phyloP scores from a whole-genome alignment of 2,797 vertebrate species.

The Lophotriccus pileatus region DNA sequence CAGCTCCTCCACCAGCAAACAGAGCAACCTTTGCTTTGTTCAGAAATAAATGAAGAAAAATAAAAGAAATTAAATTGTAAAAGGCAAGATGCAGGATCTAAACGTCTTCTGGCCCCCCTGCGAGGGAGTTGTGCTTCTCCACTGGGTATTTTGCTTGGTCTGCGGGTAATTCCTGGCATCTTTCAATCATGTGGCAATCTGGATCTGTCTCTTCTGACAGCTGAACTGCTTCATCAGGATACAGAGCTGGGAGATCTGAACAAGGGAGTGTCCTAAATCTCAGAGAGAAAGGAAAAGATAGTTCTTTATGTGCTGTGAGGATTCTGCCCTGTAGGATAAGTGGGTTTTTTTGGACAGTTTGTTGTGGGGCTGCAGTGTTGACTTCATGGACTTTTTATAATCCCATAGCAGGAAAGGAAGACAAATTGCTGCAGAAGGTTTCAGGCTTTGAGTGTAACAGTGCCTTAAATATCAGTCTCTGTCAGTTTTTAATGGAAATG shows the following conservation, averaged over 20 bases:
- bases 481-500: neutral
- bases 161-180: neutral
- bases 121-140: neutral
- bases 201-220: neutral
- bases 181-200: rapidly evolving
- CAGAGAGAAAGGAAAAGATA: neutral
- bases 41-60: neutral
- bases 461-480: neutral
- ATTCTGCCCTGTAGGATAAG: neutral
- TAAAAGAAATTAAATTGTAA: neutral
- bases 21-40: neutral
- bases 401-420: neutral
- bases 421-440: neutral
- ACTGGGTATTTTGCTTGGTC: neutral
- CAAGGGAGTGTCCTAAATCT: neutral
- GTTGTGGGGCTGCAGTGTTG: neutral
- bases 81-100: neutral
- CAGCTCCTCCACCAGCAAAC: neutral
- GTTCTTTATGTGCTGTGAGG: neutral
- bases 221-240: neutral
- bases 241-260: neutral
- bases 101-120: neutral
- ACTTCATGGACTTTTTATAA: neutral
- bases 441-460: neutral
- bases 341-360: neutral